Base-by-base conservation (phyloP, 1,140 invertebrate species). In the Musca domestica region DNA sequence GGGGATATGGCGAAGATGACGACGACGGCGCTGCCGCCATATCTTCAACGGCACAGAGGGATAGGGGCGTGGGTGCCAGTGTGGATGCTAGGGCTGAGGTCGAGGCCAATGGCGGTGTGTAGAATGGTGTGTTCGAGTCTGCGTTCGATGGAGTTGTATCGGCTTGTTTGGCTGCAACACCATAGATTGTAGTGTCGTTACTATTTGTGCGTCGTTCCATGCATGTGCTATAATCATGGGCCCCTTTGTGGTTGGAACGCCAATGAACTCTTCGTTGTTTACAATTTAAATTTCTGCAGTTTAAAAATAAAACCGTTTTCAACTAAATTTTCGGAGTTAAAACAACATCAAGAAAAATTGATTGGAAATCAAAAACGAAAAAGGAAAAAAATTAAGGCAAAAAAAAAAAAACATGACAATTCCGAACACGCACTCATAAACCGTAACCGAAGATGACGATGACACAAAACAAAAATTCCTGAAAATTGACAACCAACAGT, bases 241-340 rank as follows among this genome's bases (percentile, higher is more conserved):
- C n/a, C 14, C n/a, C 17, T 3, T 17, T n/a, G 17, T 61, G 27
- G 7, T 17, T 41, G 19, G 34, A 61, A 34, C 27, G 15, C 56
- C 56, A 61, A 61, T 61, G 56, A 61, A 61, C 56, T 34, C 34
- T 61, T 3, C 56, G 27, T 61, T 12, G 56, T 34, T 61, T 61
- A 61, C 27, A 19, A 56, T 56, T 56, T 25, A 56, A 56, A 19
- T 56, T 25, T 27, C 52, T 56, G 25, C 23, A 61, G 56, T 61
- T 34, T 17, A 61, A 61, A 20, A 61, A 34, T 61, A 61, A 61
- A 58, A 61, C 34, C 17, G 30, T 61, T 61, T 61, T 12, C 27
- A 34, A 61, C 34, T 25, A 58, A n/a, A n/a, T n/a, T 27, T 41
- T 41, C 34, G 34, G n/a, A 41, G 34, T 41, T 12, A 41, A 41